phyloP scores from a whole-genome alignment of 2,888 invertebrate species.

The Rhagonycha fulva region DNA sequence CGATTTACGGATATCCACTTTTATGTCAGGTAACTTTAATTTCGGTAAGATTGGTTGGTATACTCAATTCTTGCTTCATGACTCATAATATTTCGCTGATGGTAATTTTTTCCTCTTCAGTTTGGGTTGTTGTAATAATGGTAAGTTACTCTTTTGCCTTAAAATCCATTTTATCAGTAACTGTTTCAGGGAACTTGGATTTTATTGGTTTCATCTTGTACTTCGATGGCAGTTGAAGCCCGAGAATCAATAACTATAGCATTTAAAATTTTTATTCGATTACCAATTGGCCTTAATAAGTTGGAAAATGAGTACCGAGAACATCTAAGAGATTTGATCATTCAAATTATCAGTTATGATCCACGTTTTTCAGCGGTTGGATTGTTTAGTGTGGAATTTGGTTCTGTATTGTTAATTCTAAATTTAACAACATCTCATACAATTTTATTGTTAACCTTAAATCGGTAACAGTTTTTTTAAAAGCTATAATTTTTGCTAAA shows the following conservation, averaged over 20 bases:
- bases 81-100: background rate
- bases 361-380: background rate
- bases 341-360: background rate
- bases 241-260: background rate
- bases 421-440: background rate
- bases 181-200: background rate
- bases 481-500: no score
- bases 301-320: background rate
- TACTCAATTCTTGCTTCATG: background rate
- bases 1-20: constrained; percentile 3
- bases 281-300: background rate
- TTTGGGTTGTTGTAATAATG: background rate
- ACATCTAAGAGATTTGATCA: background rate
- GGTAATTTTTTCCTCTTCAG: background rate
- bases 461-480: background rate
- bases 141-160: background rate
- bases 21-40: background rate
- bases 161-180: background rate
- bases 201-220: background rate
- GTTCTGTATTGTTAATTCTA: background rate
- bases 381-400: background rate
- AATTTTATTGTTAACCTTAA: background rate
- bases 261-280: background rate
- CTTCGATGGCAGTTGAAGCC: background rate
- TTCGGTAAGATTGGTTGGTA: background rate